Conservation (phyloP, 2,113 vertebrate genomes). For the Semnopithecus entellus region DNA sequence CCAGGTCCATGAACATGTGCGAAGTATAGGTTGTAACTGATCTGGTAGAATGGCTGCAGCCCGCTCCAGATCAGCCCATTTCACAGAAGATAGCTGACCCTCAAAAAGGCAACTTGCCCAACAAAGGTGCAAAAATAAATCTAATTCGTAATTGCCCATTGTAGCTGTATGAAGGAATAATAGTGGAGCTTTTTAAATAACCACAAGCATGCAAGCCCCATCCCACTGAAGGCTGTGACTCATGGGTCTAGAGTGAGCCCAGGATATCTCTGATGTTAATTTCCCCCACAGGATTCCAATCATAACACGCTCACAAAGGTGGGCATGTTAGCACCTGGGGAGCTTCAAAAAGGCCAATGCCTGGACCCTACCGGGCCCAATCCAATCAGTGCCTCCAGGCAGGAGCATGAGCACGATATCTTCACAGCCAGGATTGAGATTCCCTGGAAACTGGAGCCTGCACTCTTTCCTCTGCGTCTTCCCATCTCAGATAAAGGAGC, state of each 20-base stretch:
- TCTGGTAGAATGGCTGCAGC: background rate
- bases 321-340: too few species aligned
- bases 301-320: background rate
- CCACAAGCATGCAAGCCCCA: background rate
- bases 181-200: background rate
- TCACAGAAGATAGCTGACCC: background rate
- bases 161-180: background rate
- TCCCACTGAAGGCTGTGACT: background rate
- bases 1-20: rapidly evolving
- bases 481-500: background rate
- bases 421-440: background rate
- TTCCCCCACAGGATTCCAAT: background rate
- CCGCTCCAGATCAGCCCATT: rapidly evolving
- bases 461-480: background rate
- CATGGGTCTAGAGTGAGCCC: background rate
- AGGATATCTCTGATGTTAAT: background rate
- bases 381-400: background rate
- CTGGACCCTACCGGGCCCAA: background rate
- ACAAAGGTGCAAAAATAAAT: background rate
- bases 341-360: background rate
- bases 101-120: background rate
- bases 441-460: background rate
- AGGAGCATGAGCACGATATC: background rate
- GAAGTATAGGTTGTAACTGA: rapidly evolving
- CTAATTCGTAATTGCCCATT: background rate